Evolutionary conservation across 2,797 vertebrate genomes (phyloP), one percentile per base, ranked within the genome.

Genomic region (Synanceia verrucosa): DNA sequence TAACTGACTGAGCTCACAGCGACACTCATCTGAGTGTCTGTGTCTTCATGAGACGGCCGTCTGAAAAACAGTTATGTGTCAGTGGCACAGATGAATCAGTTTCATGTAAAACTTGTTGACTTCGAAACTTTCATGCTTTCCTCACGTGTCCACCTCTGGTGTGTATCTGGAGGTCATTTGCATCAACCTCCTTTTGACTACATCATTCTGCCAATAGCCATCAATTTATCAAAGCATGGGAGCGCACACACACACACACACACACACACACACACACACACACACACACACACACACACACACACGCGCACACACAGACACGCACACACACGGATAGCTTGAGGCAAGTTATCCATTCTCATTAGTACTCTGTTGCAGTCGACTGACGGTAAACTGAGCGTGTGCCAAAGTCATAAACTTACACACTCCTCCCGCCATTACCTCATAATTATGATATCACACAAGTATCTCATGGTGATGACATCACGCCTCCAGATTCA

Each of bases 401-500:
- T 78, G 89, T 91, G 92, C 92, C 91, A 93, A 89, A 89, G 86
- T 88, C 90, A 87, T 93, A 93, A 93, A 92, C 87, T 78, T 76
- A 65, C 80, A 83, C 81, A 84, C 84, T 84, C 85, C 81, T 89
- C 86, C 82, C 53, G 89, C 90, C 90, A 92, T 93, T 91, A 93
- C 91, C 91, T 93, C 91, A 93, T 89, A 53, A 88, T 89, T 76
- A 92, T 93, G 91, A 92, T 90, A 91, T 92, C 91, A 92, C 89
- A 86, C 79, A 33, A 84, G 87, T 91, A 88, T 91, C 90, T 92
- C 90, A 89, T 67, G 78, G 69, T 93, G 91, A 92, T 92, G 91
- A 93, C 89, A 90, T 93, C 91, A 93, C 90, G 23, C 78, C 46
- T n/a, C 73, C 82, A 87, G 73, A 87, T 90, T 90, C 82, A 86